These are phyloP conservation scores for Sinhomidia bicolor DNA, from an alignment of 2,888 invertebrate genomes.

Conservation along the genomic window DNA sequence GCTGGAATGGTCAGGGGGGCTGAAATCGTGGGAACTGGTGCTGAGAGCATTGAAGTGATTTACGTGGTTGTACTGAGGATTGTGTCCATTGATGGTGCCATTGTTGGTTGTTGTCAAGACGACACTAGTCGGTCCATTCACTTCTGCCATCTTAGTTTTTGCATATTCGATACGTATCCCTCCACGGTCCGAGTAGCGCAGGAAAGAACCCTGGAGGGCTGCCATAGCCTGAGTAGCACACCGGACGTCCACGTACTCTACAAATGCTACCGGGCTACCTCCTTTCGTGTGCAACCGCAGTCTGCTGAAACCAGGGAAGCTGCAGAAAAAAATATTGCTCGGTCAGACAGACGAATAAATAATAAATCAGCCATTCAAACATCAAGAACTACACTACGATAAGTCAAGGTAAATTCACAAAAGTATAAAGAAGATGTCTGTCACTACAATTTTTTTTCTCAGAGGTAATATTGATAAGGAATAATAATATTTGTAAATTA, in stretches of 20 bases:
- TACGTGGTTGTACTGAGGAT: conserved; percentile 80
- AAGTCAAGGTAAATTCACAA: neutral
- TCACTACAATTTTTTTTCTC: neutral
- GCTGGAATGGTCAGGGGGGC: conserved; percentile 76
- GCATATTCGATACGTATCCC: conserved; percentile 99
- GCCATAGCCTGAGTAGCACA: conserved; percentile 96
- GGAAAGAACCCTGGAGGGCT: conserved; percentile 96
- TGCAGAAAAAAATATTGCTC: conserved; percentile 82
- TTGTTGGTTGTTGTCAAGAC: conserved; percentile 78
- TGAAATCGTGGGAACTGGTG: conserved; percentile 78
- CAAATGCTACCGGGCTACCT: conserved; percentile 97
- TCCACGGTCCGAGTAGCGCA: conserved; percentile 97
- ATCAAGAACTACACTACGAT: neutral
- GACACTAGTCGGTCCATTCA: conserved; percentile 81
- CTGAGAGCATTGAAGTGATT: conserved; percentile 80
- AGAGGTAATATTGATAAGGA: neutral
- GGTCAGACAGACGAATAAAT: neutral
- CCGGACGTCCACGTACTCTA: conserved; percentile 96
- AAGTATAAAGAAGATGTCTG: neutral
- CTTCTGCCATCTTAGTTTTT: conserved; percentile 98
- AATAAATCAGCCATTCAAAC: neutral
- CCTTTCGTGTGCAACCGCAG: conserved; percentile 92
- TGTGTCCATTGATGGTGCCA: conserved; percentile 80
- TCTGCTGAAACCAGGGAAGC: conserved; percentile 99
- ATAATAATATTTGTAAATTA: neutral